Percentiles rank a stretch among this genome's conserved stretches.
Conservation (phyloP, 92 coral and sea anemone species). For the Plumapathes pennacea region DNA sequence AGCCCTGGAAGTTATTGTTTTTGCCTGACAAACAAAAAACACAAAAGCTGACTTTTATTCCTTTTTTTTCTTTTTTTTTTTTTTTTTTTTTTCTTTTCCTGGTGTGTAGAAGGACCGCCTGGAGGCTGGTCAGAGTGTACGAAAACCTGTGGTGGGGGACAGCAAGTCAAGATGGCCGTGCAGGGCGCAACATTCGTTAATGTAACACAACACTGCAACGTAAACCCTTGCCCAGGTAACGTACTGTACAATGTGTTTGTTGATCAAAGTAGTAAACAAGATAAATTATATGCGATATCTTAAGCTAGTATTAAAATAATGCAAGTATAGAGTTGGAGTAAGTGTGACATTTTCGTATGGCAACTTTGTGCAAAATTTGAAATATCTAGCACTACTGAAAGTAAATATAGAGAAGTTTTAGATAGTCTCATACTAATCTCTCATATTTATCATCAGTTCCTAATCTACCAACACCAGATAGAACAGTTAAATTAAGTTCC, state of each 20-base stretch:
- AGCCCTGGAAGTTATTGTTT: too few relatives aligned
- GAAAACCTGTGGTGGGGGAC: constrained; percentile 87
- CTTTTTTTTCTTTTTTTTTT: too few relatives aligned
- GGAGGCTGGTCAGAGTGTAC: constrained; percentile 92
- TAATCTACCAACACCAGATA: too few relatives aligned
- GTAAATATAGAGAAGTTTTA: neutral
- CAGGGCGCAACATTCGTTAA: constrained; percentile 27
- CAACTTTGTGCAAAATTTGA: too few relatives aligned
- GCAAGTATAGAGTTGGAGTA: too few relatives aligned
- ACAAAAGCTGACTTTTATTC: too few relatives aligned
- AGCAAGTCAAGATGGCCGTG: constrained; percentile 55
- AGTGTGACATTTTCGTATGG: too few relatives aligned
- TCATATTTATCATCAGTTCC: too few relatives aligned
- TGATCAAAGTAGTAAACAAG: neutral
- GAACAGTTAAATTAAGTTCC: too few relatives aligned
- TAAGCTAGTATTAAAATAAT: neutral
- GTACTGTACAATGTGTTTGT: neutral
- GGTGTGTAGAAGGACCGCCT: constrained; percentile 17
- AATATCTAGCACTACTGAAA: too few relatives aligned
- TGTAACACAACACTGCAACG: constrained; percentile 54
- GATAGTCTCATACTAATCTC: too few relatives aligned
- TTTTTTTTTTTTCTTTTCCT: neutral
- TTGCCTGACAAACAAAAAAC: too few relatives aligned
- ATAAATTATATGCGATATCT: neutral
- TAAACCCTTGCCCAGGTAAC: constrained; percentile 73